Conservation (phyloP, 2,113 vertebrate species). For the Zapornia atra region DNA sequence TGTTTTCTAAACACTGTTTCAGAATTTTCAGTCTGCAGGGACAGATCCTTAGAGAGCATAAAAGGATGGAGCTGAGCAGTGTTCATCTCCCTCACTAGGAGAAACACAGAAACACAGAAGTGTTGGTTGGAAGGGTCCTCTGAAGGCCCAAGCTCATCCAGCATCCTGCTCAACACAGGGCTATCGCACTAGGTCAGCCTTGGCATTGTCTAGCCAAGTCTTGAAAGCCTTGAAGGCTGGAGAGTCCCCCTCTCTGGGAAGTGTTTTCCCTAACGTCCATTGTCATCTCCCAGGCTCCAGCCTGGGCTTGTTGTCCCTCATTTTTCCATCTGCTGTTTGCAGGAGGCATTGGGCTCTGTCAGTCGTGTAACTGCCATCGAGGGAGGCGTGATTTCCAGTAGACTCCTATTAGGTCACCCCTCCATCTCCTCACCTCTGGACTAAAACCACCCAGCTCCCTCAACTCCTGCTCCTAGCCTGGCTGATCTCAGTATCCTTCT, state of each 20-base stretch:
- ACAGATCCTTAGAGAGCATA: neutral
- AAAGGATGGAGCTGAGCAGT: neutral
- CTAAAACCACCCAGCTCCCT: neutral
- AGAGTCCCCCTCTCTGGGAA: neutral
- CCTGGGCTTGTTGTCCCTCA: neutral
- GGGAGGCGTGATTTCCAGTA: neutral
- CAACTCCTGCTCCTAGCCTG: rapidly evolving
- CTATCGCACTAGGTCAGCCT: neutral
- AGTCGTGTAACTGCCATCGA: neutral
- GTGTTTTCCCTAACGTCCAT: neutral
- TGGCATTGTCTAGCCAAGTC: neutral
- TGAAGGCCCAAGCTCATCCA: neutral
- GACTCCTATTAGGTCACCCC: neutral
- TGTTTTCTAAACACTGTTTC: neutral
- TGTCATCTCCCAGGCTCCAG: neutral
- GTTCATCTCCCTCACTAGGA: neutral
- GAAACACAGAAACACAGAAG: neutral
- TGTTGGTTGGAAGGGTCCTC: neutral
- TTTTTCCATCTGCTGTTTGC: neutral
- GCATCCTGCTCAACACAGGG: neutral
- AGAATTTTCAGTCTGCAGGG: neutral
- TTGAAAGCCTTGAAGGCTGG: neutral
- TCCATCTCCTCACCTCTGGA: neutral
- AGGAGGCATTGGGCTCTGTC: neutral
- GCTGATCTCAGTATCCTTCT: neutral